phyloP scores from a whole-genome alignment of 2,113 vertebrate genomes.

The Bagarius yarrelli region DNA sequence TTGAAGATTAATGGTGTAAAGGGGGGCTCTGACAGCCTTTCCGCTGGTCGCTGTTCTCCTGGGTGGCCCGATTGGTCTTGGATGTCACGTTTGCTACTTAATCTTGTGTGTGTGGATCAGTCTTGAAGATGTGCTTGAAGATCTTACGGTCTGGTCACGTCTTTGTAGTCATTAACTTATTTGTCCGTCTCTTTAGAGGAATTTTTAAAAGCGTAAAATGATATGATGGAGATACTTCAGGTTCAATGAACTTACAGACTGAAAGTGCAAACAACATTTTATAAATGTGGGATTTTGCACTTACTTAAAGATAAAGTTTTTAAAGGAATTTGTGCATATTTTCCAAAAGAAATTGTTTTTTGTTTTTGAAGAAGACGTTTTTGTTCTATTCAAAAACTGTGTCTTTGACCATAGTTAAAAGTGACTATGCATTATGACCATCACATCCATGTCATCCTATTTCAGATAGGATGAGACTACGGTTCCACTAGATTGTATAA shows the following conservation, averaged over 20 bases:
- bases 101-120: conserved; percentile 98
- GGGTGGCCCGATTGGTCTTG: conserved; percentile 98
- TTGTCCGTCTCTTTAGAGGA: conserved; percentile 70
- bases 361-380: neutral
- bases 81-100: conserved; percentile 99
- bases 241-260: neutral
- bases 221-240: neutral
- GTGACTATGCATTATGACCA: too few species aligned
- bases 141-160: conserved; percentile 67
- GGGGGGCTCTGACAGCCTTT: conserved; percentile 93
- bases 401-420: too few species aligned
- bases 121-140: conserved; percentile 78
- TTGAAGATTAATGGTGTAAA: conserved; percentile 96
- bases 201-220: neutral
- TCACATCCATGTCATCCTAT: too few species aligned
- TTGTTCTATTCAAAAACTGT: too few species aligned
- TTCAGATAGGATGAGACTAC: too few species aligned
- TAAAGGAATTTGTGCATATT: too few species aligned
- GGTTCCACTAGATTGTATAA: too few species aligned
- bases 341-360: too few species aligned
- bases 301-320: neutral
- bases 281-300: neutral
- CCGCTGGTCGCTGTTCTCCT: conserved; percentile 87
- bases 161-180: conserved; percentile 82
- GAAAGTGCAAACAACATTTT: neutral